Evolutionary conservation across 1,140 invertebrate genomes (phyloP).

Genomic region (Agrilus planipennis): DNA sequence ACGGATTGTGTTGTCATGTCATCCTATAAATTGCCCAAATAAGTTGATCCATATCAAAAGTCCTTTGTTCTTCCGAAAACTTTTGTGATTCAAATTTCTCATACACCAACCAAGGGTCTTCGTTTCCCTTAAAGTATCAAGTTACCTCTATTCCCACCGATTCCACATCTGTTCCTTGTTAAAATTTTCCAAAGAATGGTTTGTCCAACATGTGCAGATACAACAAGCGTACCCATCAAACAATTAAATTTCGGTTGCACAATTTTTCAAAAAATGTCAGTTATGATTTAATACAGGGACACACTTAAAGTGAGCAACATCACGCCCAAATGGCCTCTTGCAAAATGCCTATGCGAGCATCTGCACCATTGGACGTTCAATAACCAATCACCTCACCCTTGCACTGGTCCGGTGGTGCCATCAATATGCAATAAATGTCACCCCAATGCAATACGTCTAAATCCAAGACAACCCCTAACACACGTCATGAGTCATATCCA

Average conservation of each 20-base stretch:
- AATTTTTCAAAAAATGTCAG: conserved; percentile 8
- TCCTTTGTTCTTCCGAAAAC: no score
- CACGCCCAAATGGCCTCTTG: no score
- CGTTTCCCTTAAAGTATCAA: no score
- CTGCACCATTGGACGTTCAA: conserved; percentile 14
- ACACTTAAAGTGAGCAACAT: conserved; percentile 6
- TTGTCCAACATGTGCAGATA: no score
- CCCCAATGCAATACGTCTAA: conserved; percentile 5
- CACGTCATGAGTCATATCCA: conserved; percentile 1
- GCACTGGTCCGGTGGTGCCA: conserved; percentile 11
- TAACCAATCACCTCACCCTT: conserved; percentile 19
- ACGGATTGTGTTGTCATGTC: no score
- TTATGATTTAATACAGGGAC: conserved; percentile 8
- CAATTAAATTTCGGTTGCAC: conserved; percentile 11
- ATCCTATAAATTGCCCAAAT: no score
- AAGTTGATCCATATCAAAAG: no score
- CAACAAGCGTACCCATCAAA: no score
- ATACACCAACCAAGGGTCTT: no score
- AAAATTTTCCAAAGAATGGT: conserved; percentile 9
- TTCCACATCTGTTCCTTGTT: conserved; percentile 10
- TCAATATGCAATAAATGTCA: conserved; percentile 19
- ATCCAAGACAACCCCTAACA: conserved; percentile 7
- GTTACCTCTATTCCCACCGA: no score
- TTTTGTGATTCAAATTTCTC: no score
- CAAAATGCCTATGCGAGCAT: conserved; percentile 13